phyloP scores from a whole-genome alignment of 2,888 invertebrate genomes.

The Lacanobia oleracea region DNA sequence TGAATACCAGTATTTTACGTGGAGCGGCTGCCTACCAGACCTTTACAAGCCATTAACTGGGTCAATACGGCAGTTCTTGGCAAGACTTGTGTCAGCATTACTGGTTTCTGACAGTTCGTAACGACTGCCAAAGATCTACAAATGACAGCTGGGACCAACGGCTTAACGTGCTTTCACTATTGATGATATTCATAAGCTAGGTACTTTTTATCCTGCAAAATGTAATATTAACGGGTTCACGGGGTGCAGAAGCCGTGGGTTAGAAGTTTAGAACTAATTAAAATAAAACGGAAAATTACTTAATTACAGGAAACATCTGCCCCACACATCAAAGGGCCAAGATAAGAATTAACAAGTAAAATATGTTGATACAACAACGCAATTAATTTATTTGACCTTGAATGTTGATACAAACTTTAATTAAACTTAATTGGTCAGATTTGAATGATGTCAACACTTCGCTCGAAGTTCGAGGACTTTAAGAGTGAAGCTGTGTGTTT shows the following conservation, averaged over 20 bases:
- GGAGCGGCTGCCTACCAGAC: too few relatives aligned
- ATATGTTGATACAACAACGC: constrained; percentile 1
- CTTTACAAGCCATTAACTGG: too few relatives aligned
- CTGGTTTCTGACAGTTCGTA: too few relatives aligned
- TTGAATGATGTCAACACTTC: constrained; percentile 39
- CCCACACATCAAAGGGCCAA: constrained; percentile 10
- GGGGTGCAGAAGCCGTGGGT: too few relatives aligned
- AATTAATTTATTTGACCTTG: constrained; percentile 45
- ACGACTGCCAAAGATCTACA: too few relatives aligned
- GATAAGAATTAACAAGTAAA: constrained; percentile 7
- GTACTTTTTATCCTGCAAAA: neutral
- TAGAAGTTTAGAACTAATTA: too few relatives aligned
- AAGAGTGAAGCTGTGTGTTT: neutral
- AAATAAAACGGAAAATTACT: neutral
- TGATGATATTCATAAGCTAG: neutral
- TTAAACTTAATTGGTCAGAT: constrained; percentile 48
- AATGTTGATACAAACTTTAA: constrained; percentile 38
- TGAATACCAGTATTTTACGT: too few relatives aligned
- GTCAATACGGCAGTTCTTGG: too few relatives aligned
- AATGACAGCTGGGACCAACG: too few relatives aligned
- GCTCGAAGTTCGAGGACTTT: neutral
- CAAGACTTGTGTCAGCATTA: too few relatives aligned
- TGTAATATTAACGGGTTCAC: too few relatives aligned
- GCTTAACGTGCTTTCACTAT: too few relatives aligned
- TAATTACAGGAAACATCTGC: neutral